Percentiles rank a stretch among this genome's conserved stretches.
Evolutionary conservation across 1,140 invertebrate genomes (phyloP).

Genomic region (Calephelis nemesis): DNA sequence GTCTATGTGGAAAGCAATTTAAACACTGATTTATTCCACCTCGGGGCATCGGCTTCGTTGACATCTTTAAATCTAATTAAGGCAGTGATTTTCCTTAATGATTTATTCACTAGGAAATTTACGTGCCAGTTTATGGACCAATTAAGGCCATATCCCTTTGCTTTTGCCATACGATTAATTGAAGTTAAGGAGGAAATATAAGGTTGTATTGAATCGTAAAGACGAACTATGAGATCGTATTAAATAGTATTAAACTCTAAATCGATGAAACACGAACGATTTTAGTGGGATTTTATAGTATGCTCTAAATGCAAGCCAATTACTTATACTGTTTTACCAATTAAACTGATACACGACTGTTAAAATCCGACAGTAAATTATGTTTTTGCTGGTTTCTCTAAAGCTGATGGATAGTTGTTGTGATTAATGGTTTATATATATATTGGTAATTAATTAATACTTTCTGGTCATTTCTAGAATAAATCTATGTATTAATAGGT

Average conservation of each 20-base stretch:
- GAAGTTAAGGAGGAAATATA: neutral
- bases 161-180: neutral
- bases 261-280: neutral
- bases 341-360: neutral
- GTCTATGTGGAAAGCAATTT: slow-evolving; percentile 71
- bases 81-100: slow-evolving; percentile 58
- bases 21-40: slow-evolving; percentile 65
- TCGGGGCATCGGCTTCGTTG: slow-evolving; percentile 40
- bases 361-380: neutral
- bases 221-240: neutral
- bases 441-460: neutral
- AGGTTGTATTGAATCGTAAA: neutral
- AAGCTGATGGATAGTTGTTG: neutral
- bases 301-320: neutral
- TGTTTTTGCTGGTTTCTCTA: neutral
- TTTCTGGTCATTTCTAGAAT: no score
- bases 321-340: neutral
- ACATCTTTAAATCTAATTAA: slow-evolving; percentile 67
- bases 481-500: no score
- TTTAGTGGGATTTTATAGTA: slow-evolving; percentile 3
- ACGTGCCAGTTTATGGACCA: slow-evolving; percentile 44
- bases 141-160: slow-evolving; percentile 28
- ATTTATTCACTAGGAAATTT: slow-evolving; percentile 54
- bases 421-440: neutral
- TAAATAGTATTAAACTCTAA: slow-evolving; percentile 5